A percentile compares a stretch with the other conserved stretches of the same genome.
phyloP scores from a whole-genome alignment of 1,140 invertebrate genomes.

The Adoxophyes honmai region DNA sequence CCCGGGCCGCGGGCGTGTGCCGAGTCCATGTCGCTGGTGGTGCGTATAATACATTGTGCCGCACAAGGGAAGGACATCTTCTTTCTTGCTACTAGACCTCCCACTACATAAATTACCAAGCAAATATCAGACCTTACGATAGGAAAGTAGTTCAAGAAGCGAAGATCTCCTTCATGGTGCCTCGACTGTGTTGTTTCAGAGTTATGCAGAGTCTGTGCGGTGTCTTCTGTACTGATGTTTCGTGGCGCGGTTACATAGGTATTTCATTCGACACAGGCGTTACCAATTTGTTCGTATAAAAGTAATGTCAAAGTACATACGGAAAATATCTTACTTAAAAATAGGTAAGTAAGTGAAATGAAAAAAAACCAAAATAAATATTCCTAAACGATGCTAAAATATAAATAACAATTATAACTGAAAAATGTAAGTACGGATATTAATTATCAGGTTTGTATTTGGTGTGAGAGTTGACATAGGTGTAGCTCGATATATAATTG shows the following conservation, averaged over 20 bases:
- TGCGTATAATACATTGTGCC: conserved; percentile 36
- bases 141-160: conserved; percentile 4
- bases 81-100: not conserved
- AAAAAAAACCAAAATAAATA: conserved; percentile 5
- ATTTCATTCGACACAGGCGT: conserved; percentile 19
- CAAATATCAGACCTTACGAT: not conserved
- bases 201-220: conserved; percentile 57
- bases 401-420: conserved; percentile 23
- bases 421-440: conserved; percentile 33
- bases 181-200: conserved; percentile 50
- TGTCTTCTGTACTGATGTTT: conserved; percentile 33
- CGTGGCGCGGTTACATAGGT: conserved; percentile 3
- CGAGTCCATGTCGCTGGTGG: conserved; percentile 35
- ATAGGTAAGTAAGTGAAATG: conserved; percentile 20
- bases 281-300: conserved; percentile 13
- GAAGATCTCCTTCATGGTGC: conserved; percentile 41
- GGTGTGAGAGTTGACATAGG: conserved; percentile 68
- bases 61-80: conserved; percentile 33
- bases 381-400: conserved; percentile 19
- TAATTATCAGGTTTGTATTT: conserved; percentile 61
- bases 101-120: not conserved
- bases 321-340: conserved; percentile 11
- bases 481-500: conserved; percentile 71
- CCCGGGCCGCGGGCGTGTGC: conserved; percentile 22
- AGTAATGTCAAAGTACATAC: conserved; percentile 20